Conservation (phyloP, 2,888 invertebrate genomes). For the Anorthoa munda region DNA sequence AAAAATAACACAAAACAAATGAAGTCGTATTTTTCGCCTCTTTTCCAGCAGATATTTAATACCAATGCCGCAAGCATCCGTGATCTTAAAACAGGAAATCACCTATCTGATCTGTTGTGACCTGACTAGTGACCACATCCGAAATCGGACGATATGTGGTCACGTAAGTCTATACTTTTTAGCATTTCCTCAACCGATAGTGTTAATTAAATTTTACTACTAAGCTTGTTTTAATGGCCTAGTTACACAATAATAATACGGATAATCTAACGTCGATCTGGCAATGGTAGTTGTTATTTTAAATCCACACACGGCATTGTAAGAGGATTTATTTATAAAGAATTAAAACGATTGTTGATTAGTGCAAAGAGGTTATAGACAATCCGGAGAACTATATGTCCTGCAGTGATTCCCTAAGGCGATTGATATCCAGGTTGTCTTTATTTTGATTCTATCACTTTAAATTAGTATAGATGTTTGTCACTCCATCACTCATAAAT, state of each 20-base stretch:
- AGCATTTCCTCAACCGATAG: conserved; percentile 9
- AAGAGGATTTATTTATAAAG: no score
- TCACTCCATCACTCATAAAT: neutral
- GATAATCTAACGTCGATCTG: neutral
- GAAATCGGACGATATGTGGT: conserved; percentile 38
- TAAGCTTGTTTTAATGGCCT: neutral
- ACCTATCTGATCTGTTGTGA: conserved; percentile 2
- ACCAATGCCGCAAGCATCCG: neutral
- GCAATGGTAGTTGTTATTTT: neutral
- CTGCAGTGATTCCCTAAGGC: neutral
- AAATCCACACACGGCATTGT: neutral
- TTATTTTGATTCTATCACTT: no score
- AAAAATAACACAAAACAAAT: neutral
- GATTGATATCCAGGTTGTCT: neutral
- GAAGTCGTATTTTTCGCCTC: neutral
- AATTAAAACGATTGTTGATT: neutral
- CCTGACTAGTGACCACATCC: conserved; percentile 41
- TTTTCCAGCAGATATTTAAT: conserved; percentile 7
- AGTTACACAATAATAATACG: neutral
- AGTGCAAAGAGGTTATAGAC: no score
- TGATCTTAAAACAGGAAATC: conserved; percentile 22
- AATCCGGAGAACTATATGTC: neutral
- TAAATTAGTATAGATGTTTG: neutral
- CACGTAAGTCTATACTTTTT: conserved; percentile 16
- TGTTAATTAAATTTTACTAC: neutral